Base-by-base conservation (phyloP, 2,113 vertebrate genomes). In the Gnathonemus echidnorhynchus region DNA sequence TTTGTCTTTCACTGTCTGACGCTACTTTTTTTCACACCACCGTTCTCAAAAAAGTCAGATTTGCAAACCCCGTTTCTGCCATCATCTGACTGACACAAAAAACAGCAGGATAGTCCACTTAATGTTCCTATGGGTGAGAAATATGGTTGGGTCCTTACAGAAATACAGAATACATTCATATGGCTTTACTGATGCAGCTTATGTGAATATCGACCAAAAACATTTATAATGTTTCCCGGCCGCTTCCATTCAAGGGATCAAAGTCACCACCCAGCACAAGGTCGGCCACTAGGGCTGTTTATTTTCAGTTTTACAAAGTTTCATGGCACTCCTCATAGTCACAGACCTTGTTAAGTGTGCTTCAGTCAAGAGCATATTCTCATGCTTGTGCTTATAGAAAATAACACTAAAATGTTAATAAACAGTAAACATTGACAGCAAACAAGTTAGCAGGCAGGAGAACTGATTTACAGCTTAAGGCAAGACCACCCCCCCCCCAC, bases 381-480 rank as follows among this genome's bases (percentile, higher is more conserved):
- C 83, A 49, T 86, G 83, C 45, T 86, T 49, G 46, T 48, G 83
- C 46, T 48, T 86, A 86, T 49, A 86, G 19, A 86, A 86, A 86
- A 49, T 48, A 48, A 46, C 39, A 86, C 83, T 24, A 45, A 49
- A 46, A 86, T 49, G 42, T 86, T 49, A 80, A 80, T 80, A 80
- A 42, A 80, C 39, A 80, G 74, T 80, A 80, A 80, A 77, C 89
- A 83, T 46, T 45, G 70, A 88, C 42, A 77, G 8, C 74, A 88
- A 87, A 3, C 80, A 45, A 92, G 89, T 35, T 45, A 50, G 31
- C 74, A 84, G 24, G 52, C 31, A 56, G 42, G 50, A 89, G 39
- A 84, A 89, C 50, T 24, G 89, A 74, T 74, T 74, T 35, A 49
- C 66, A 66, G 53, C 89, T 93, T 58, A 83, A 89, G 74, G 77